These are phyloP conservation scores for Lithophane leautieri DNA, from an alignment of 2,888 invertebrate species.

Conservation along the genomic window DNA sequence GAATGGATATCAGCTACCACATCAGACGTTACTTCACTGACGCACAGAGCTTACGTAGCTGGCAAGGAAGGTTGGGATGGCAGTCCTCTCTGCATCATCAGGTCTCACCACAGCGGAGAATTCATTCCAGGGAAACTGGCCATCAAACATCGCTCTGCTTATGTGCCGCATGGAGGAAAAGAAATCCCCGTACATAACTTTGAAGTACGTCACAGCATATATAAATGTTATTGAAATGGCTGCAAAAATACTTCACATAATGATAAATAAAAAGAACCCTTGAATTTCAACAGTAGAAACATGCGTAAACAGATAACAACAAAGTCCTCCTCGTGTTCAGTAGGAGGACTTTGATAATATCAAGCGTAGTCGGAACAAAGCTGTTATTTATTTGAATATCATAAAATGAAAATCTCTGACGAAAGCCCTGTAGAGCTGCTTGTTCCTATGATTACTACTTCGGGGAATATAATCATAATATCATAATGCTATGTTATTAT, in stretches of 20 bases:
- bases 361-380: not conserved
- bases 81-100: conserved; percentile 86
- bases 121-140: conserved; percentile 86
- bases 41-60: conserved; percentile 79
- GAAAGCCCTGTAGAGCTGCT: not conserved
- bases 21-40: conserved; percentile 71
- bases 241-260: no score
- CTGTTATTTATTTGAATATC: not conserved
- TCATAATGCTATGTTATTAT: not conserved
- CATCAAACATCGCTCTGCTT: conserved; percentile 81
- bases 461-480: not conserved
- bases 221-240: not conserved
- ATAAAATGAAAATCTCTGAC: not conserved
- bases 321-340: not conserved
- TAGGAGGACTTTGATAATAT: not conserved
- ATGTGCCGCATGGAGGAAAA: conserved; percentile 79
- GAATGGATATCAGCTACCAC: conserved; percentile 83
- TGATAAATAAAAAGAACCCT: not conserved
- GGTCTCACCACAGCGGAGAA: conserved; percentile 84
- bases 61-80: conserved; percentile 86
- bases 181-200: conserved; percentile 86
- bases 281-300: not conserved
- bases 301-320: no score
- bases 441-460: not conserved
- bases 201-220: conserved; percentile 75